Evolutionary conservation across 2,888 invertebrate genomes (phyloP).

Genomic region (Pecten maximus): DNA sequence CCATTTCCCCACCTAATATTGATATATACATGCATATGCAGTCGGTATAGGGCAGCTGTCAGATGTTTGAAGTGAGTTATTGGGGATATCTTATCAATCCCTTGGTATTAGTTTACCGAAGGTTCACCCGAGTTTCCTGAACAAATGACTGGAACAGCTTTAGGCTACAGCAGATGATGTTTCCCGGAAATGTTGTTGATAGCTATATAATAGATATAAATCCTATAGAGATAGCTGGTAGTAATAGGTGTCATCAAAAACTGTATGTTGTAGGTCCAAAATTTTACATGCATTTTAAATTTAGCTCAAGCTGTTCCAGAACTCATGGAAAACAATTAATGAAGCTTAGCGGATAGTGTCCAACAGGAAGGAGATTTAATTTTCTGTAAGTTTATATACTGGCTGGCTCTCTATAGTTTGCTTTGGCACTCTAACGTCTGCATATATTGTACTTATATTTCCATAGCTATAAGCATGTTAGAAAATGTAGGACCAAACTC

Average conservation of each 20-base stretch:
- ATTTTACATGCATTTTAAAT: too few species aligned
- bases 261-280: neutral
- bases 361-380: too few species aligned
- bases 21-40: slow-evolving; percentile 33
- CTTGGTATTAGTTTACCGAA: slow-evolving; percentile 18
- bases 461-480: too few species aligned
- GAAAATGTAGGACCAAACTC: too few species aligned
- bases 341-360: too few species aligned
- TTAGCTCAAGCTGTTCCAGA: neutral
- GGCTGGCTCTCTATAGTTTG: too few species aligned
- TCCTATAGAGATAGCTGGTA: neutral
- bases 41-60: neutral
- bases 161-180: neutral
- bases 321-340: neutral
- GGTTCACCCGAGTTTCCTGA: slow-evolving; percentile 7
- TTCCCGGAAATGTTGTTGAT: neutral
- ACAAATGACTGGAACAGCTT: neutral
- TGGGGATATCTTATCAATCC: neutral
- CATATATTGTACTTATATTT: too few species aligned
- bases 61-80: neutral
- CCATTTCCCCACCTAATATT: slow-evolving; percentile 27
- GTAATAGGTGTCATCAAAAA: too few species aligned
- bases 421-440: too few species aligned
- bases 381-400: too few species aligned
- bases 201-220: neutral